These are phyloP conservation scores for Ophioderma brevispina DNA, from an alignment of 35 echinoderm and acorn worm species.

Conservation along the genomic window DNA sequence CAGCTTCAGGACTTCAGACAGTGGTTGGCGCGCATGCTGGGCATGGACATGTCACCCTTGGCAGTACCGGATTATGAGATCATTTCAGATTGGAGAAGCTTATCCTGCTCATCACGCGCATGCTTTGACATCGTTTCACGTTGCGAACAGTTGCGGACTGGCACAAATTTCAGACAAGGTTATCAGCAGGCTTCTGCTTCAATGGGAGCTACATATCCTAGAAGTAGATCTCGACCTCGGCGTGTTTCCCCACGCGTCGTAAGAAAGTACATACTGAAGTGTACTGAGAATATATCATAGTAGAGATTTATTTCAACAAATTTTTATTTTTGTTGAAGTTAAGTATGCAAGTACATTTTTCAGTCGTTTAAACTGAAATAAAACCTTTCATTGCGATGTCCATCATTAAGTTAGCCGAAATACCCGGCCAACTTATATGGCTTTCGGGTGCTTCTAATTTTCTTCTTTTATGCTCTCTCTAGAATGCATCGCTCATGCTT, in stretches of 20 bases:
- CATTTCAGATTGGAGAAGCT: slow-evolving; percentile 91
- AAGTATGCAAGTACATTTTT: too few relatives aligned
- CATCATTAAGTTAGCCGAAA: too few relatives aligned
- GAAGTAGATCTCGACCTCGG: slow-evolving; percentile 32
- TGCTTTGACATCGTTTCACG: slow-evolving; percentile 63
- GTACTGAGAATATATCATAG: too few relatives aligned
- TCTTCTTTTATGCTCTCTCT: too few relatives aligned
- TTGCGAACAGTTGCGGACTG: slow-evolving; percentile 76
- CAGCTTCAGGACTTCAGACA: slow-evolving; percentile 95
- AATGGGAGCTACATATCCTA: neutral
- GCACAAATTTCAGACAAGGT: slow-evolving; percentile 72
- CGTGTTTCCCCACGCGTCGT: slow-evolving; percentile 77
- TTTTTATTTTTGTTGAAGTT: too few relatives aligned
- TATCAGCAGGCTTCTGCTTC: slow-evolving; percentile 67
- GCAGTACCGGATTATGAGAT: slow-evolving; percentile 98
- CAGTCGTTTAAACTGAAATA: too few relatives aligned
- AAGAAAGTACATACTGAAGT: slow-evolving; percentile 68
- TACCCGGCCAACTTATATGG: too few relatives aligned
- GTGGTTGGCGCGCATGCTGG: slow-evolving; percentile 89
- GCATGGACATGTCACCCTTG: slow-evolving; percentile 75
- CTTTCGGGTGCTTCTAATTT: too few relatives aligned
- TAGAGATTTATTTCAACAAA: too few relatives aligned
- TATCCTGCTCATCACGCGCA: slow-evolving; percentile 98
- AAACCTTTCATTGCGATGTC: too few relatives aligned
- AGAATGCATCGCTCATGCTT: too few relatives aligned